Conservation (phyloP, 2,113 vertebrate species). For the Euleptes europaea region DNA sequence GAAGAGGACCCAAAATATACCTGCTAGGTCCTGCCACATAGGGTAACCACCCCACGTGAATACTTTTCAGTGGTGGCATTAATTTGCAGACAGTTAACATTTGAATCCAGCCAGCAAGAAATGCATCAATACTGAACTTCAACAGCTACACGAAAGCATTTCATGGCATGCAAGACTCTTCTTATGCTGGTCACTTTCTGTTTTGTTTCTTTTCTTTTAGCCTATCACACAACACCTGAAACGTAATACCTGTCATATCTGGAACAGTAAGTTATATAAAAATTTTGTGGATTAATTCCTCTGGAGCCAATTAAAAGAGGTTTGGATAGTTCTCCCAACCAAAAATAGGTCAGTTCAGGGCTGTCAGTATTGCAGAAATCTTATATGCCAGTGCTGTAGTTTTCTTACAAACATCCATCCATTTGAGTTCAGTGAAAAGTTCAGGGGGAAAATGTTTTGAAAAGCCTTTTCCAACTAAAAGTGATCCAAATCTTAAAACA, state of each 20-base stretch:
- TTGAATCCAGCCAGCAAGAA: background rate
- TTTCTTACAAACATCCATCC: background rate
- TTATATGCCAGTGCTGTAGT: background rate
- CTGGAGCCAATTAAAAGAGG: background rate
- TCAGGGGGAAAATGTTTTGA: background rate
- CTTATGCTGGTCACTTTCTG: background rate
- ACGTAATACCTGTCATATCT: background rate
- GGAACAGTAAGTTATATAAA: background rate
- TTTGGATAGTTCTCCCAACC: background rate
- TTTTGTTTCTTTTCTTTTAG: background rate
- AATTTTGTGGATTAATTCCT: background rate
- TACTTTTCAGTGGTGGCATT: background rate
- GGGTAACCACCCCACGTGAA: background rate
- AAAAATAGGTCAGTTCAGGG: background rate
- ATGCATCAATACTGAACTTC: background rate
- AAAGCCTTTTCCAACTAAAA: background rate
- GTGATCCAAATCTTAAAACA: background rate
- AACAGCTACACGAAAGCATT: background rate
- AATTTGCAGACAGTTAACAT: background rate
- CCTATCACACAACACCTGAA: background rate
- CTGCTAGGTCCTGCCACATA: background rate
- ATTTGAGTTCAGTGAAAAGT: background rate
- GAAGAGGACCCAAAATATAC: background rate
- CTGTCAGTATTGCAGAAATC: background rate
- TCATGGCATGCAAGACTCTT: background rate